These are phyloP conservation scores for Pristionchus mayeri DNA, from an alignment of 2,888 invertebrate species.

Conservation along the genomic window DNA sequence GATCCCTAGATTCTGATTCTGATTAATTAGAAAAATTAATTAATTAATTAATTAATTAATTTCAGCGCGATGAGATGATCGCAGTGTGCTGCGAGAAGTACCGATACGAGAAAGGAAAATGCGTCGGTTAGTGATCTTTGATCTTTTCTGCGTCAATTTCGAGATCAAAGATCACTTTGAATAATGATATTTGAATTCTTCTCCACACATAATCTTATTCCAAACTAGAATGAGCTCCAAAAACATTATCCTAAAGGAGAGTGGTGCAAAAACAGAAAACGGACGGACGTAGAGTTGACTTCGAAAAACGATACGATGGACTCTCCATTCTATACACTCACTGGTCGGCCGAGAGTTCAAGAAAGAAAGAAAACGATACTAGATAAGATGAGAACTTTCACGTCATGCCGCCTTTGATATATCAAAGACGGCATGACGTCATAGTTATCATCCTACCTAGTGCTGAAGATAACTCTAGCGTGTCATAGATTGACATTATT, in stretches of 20 bases:
- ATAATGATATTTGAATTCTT: too few relatives aligned
- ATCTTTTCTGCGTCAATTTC: not conserved
- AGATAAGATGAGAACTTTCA: too few relatives aligned
- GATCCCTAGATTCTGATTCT: too few relatives aligned
- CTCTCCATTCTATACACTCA: too few relatives aligned
- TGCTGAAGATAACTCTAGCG: not conserved
- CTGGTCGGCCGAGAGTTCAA: too few relatives aligned
- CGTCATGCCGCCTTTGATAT: too few relatives aligned
- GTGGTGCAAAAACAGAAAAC: too few relatives aligned
- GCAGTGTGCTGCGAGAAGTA: constrained; percentile 24
- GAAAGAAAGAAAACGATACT: too few relatives aligned
- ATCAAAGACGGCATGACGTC: too few relatives aligned
- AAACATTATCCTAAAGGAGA: too few relatives aligned
- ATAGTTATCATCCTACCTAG: not conserved
- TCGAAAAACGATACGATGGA: not conserved
- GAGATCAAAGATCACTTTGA: too few relatives aligned
- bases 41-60: not conserved
- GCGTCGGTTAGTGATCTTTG: not conserved
- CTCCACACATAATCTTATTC: not conserved
- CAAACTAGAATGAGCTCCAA: not conserved
- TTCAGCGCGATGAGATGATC: constrained; percentile 11
- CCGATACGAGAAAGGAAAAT: not conserved
- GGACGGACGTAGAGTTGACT: not conserved
- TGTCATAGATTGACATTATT: not conserved
- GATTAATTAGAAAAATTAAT: not conserved